Percentiles rank a stretch among this genome's conserved stretches.
These are phyloP conservation scores for Monoplex corrugatus DNA, from an alignment of 2,888 invertebrate species.

Conservation along the genomic window DNA sequence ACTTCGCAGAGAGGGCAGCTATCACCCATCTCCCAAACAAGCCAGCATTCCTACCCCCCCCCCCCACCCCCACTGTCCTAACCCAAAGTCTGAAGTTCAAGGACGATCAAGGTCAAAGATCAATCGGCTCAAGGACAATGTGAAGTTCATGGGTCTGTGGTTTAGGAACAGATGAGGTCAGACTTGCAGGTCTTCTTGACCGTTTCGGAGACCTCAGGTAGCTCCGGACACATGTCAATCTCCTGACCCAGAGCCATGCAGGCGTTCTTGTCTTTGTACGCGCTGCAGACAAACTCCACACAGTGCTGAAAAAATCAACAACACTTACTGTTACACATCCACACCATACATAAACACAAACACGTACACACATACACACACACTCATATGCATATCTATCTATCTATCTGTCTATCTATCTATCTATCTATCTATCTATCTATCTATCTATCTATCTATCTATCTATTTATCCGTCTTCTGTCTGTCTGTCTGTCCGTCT, in stretches of 20 bases:
- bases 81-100: not conserved
- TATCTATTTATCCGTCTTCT: too few relatives aligned
- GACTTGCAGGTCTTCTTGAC: not conserved
- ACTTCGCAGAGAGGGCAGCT: not conserved
- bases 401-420: not conserved
- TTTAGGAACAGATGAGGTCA: not conserved
- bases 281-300: constrained; percentile 32
- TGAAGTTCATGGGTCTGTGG: too few relatives aligned
- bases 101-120: too few relatives aligned
- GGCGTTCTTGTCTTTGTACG: not conserved
- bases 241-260: not conserved
- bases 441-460: not conserved
- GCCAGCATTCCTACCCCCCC: too few relatives aligned
- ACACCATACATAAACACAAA: not conserved
- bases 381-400: too few relatives aligned
- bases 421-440: too few relatives aligned
- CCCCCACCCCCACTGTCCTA: not conserved
- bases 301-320: not conserved
- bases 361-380: too few relatives aligned
- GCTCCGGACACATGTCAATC: not conserved
- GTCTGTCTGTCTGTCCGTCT: too few relatives aligned
- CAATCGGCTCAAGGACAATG: too few relatives aligned
- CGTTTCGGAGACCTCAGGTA: not conserved
- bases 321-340: not conserved
- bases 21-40: too few relatives aligned